These are phyloP conservation scores for Ibycter americanus DNA, from an alignment of 2,797 vertebrate genomes.

Conservation along the genomic window DNA sequence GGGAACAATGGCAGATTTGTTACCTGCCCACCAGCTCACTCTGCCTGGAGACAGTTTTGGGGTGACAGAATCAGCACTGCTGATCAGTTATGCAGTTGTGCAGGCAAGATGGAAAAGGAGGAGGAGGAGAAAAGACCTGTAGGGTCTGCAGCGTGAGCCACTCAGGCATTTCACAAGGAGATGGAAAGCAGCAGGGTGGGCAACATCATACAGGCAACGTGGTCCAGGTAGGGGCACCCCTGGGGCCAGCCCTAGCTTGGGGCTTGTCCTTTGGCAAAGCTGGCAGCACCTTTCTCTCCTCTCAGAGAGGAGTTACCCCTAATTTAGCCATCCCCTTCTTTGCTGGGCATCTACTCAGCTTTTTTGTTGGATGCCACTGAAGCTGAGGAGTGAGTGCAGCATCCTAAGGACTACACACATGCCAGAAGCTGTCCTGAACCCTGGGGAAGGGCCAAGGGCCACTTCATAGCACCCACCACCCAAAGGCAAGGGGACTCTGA, in stretches of 20 bases:
- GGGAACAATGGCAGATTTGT: background rate
- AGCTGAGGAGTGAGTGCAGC: background rate
- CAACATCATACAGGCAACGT: background rate
- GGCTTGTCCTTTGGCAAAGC: background rate
- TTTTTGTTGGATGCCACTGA: background rate
- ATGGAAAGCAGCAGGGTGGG: background rate
- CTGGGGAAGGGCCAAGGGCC: background rate
- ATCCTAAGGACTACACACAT: background rate
- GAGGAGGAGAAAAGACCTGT: background rate
- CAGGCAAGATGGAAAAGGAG: background rate
- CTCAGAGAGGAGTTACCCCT: background rate
- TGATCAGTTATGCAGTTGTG: background rate
- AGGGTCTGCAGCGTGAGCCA: background rate
- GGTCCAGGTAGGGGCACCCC: rapidly evolving
- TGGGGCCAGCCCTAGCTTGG: background rate
- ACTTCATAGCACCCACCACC: background rate
- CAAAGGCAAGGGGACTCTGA: background rate
- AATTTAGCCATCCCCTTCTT: background rate
- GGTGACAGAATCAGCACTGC: background rate
- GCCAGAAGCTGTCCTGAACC: background rate
- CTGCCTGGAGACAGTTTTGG: background rate
- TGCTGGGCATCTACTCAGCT: background rate
- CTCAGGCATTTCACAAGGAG: background rate
- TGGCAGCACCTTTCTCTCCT: background rate
- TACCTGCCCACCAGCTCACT: background rate